Base-by-base conservation (phyloP, 2,888 invertebrate species). In the Euphydryas editha region DNA sequence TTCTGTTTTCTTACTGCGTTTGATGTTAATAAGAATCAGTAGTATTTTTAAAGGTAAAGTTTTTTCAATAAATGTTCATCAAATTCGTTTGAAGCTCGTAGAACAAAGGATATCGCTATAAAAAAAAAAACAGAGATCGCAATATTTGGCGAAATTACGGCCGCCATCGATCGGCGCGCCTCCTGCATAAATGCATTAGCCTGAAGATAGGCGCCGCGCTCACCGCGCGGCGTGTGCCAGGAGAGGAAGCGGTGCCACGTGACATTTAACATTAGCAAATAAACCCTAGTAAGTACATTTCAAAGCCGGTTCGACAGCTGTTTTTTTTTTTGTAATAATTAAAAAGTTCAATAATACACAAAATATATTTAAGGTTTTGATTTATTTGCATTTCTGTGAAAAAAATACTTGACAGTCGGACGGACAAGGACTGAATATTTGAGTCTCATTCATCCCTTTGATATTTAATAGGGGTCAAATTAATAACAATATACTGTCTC, bases 101-200 rank as follows among this genome's bases (percentile, higher is more conserved):
- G 56, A 65, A 62, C 59, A 62, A 58, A 62, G 54, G 44, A 46
- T 59, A 47, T 55, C 46, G 49, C 59, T 60, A 60, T 36, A 64
- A 65, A 68, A 62, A 68, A n/a, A 47, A 65, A 65, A 65, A 51
- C 65, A 37, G 44, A 54, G 49, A 55, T 59, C 42, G 51, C 64
- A 69, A 69, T 72, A 69, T 71, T 72, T 62, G 71, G 70, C 71
- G 83, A 86, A 88, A 89, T 89, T 86, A 86, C 88, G 83, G 83
- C 81, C 75, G 75, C 84, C 83, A 89, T 90, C 90, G 91, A 91
- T 87, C 89, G 24, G 76, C 75, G 81, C 75, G 84, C 78, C 88
- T 92, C 86, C 82, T 92, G 91, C 90, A 92, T 92, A 88, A 92
- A 92, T 92, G 92, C 91, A 92, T 92, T 92, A 92, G 90, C 72